Evolutionary conservation across 2,888 invertebrate genomes (phyloP), one percentile per base, ranked within the genome.

Genomic region (Drosophila rellima): DNA sequence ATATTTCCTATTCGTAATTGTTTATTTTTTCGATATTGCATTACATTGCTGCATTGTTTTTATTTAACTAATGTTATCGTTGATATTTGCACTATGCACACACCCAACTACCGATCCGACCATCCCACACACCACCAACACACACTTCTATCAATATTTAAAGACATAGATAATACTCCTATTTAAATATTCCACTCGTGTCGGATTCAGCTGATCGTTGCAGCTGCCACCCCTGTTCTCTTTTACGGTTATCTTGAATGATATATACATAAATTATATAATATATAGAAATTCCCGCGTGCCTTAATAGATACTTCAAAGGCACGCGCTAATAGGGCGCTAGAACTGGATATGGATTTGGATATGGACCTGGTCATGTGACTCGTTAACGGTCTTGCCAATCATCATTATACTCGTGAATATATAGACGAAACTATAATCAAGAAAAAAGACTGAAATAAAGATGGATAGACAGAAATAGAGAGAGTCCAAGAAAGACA

Each of bases 101-200:
- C 56, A 60, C 18, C 42, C 50, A 51, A 6, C 17, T 51, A 40
- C 44, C 31, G 54, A 48, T 50, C 45, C 70, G 13, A 37, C 29
- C 37, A 20, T 55, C 55, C 15, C 29, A 17, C 1, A 26, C 52
- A 44, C 20, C 18, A 31, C 18, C 47, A 42, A 18, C 50, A 42
- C 50, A 54, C 35, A 59, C 7, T 45, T 52, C 39, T 48, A 20
- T 45, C 15, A 50, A 62, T 29, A 20, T 7, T 40, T 44, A 52
- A 45, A 50, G 48, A 35, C 39, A 48, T 50, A 13, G 48, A 33
- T 42, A 52, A 47, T 54, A 47, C 45, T 17, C 18, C 15, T 56
- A 60, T 17, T 78, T 68, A 52, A 56, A 55, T 69, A 78, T 80
- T 71, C 71, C 23, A 39, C 45, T 66, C 66, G 70, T 62, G 82